Base-by-base conservation (phyloP, 2,113 vertebrate species). In the Chitala chitala region DNA sequence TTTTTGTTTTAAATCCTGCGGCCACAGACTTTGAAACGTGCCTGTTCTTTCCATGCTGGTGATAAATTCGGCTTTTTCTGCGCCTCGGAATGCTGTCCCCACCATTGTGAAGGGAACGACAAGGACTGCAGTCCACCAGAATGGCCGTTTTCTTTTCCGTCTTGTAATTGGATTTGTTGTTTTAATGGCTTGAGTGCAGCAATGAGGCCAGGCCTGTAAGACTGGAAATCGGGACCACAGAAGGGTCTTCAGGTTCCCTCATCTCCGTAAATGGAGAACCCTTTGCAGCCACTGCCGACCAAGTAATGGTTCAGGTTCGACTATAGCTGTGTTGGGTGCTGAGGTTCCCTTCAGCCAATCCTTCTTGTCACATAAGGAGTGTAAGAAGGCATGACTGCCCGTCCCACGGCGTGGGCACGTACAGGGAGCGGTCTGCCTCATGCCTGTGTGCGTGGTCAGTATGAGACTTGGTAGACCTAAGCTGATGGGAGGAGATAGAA, bases 401-500 rank as follows among this genome's bases (percentile, higher is more conserved):
- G n/a, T n/a, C n/a, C n/a, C n/a, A n/a, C n/a, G n/a, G n/a, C n/a
- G n/a, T n/a, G n/a, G n/a, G n/a, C n/a, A n/a, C n/a, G n/a, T n/a
- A n/a, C n/a, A n/a, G 20, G 12, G 5, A 46, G 44, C 5, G 44
- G 44, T 22, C 51, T 5, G 20, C 51, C 22, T n/a, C 24, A n/a
- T 33, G 4, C 33, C 15, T 29, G 58, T 12, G 12, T 36, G 75
- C 64, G 24, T 20, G 29, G 33, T 8, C 29, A 15, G 17, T 3
- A 3, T 9, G 17, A 31, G 10, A n/a, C n/a, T n/a, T n/a, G n/a
- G 26, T 4, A 48, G 40, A 63, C n/a, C n/a, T n/a, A n/a, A n/a
- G n/a, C n/a, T n/a, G 78, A 55, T 40, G 72, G 69, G 40, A 24
- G 68, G 59, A 33, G 59, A 63, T 26, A 2, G 29, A 10, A 2